phyloP scores from a whole-genome alignment of 2,888 invertebrate genomes.

The Chaitophorus viminalis region DNA sequence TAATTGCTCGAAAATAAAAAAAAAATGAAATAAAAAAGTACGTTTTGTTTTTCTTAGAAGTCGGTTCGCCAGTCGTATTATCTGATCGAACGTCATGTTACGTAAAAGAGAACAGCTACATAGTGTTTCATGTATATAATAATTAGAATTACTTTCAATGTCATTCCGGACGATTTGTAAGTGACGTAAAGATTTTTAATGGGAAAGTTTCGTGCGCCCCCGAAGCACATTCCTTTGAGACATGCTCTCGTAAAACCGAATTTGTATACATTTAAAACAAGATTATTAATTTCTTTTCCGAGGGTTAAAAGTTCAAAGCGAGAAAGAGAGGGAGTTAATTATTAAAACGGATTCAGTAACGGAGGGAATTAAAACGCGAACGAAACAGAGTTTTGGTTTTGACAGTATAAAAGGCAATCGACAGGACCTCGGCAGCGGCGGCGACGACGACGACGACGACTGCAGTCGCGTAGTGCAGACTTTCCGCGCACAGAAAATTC shows the following conservation, averaged over 20 bases:
- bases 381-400: constrained; percentile 58
- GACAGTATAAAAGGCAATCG: constrained; percentile 54
- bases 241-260: constrained; percentile 48
- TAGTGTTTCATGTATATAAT: background rate
- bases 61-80: background rate
- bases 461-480: background rate
- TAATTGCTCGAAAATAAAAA: constrained; percentile 1
- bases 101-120: background rate
- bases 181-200: constrained; percentile 28
- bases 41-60: background rate
- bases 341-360: constrained; percentile 53
- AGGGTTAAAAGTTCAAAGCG: constrained; percentile 59
- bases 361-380: constrained; percentile 55
- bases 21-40: background rate
- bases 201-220: constrained; percentile 43
- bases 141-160: constrained; percentile 44
- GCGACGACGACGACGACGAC: background rate
- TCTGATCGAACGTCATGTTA: constrained; percentile 26
- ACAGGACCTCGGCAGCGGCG: background rate
- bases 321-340: constrained; percentile 58
- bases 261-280: constrained; percentile 56
- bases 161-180: constrained; percentile 50
- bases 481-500: background rate
- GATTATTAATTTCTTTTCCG: constrained; percentile 61
- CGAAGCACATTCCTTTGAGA: constrained; percentile 58